Evolutionary conservation across 2,888 invertebrate genomes (phyloP).

Genomic region (Serrognathus titanus): DNA sequence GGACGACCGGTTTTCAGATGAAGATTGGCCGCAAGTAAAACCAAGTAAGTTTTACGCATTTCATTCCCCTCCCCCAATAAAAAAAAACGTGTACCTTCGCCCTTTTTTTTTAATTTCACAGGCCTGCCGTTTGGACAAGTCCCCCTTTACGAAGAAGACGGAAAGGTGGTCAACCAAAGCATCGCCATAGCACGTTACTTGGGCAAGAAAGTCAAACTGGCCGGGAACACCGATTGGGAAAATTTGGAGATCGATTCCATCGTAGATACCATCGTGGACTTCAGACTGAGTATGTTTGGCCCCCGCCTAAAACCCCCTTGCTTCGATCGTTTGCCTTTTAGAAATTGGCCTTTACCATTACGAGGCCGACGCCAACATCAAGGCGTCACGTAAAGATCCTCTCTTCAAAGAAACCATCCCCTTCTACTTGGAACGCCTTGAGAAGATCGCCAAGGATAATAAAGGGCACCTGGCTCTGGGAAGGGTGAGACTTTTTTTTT

Average conservation of each 20-base stretch:
- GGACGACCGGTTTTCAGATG: conserved; percentile 11
- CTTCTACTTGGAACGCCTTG: conserved; percentile 55
- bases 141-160: conserved; percentile 62
- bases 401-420: conserved; percentile 53
- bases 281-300: conserved; percentile 51
- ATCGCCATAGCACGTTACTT: conserved; percentile 60
- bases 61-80: neutral
- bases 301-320: too few relatives aligned
- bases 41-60: conserved; percentile 54
- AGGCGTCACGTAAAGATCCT: conserved; percentile 50
- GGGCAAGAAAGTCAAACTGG: conserved; percentile 57
- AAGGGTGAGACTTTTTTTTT: neutral
- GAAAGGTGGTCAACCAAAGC: conserved; percentile 59
- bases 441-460: conserved; percentile 56
- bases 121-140: conserved; percentile 62
- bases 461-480: conserved; percentile 57
- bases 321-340: conserved; percentile 23
- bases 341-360: conserved; percentile 54
- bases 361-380: conserved; percentile 52
- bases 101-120: conserved; percentile 31
- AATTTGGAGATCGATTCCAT: conserved; percentile 60
- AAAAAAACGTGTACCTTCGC: neutral
- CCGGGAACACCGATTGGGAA: conserved; percentile 57
- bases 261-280: conserved; percentile 59
- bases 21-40: conserved; percentile 16